Percentiles rank a stretch among this genome's conserved stretches.
phyloP scores from a whole-genome alignment of 2,113 vertebrate genomes.

The Numenius arquata region DNA sequence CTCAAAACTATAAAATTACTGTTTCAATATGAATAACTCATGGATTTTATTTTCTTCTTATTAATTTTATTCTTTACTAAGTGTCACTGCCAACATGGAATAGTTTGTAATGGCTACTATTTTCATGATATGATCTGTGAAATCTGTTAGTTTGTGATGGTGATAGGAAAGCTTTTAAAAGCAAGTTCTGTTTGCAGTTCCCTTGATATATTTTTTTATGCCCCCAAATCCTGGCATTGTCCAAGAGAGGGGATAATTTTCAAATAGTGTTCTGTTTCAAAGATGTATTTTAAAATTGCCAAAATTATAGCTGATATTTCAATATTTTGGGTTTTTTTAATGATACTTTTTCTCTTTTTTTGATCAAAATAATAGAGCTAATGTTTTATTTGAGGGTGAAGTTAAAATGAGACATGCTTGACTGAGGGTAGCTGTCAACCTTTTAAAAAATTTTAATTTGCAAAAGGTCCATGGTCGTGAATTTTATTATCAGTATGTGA shows the following conservation, averaged over 20 bases:
- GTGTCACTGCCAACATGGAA: background rate
- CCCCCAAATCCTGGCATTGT: background rate
- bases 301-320: background rate
- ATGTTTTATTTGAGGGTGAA: background rate
- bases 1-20: background rate
- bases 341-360: background rate
- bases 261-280: background rate
- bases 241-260: background rate
- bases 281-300: background rate
- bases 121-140: background rate
- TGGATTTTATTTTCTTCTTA: background rate
- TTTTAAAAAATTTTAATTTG: background rate
- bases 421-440: background rate
- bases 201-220: background rate
- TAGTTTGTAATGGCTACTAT: background rate
- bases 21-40: background rate
- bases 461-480: background rate
- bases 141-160: background rate
- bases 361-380: background rate
- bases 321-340: background rate
- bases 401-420: background rate
- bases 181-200: background rate
- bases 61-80: background rate
- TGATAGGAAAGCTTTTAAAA: background rate
- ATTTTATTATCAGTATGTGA: background rate